A percentile compares a stretch with the other conserved stretches of the same genome.
Evolutionary conservation across 2,113 vertebrate species (phyloP).

Genomic region (Pleuronectes platessa): DNA sequence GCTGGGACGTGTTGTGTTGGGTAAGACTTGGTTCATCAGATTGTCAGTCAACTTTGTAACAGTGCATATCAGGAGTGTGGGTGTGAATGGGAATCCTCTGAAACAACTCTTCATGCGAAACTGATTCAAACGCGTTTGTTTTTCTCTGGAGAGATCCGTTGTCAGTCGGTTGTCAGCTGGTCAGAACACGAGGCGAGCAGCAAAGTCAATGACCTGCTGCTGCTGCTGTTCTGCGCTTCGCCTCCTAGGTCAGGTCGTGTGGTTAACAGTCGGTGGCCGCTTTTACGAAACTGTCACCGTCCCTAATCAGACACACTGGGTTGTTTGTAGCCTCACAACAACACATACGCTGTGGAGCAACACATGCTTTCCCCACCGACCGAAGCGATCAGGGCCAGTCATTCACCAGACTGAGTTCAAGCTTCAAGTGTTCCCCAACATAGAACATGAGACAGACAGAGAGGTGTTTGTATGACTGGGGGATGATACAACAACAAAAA

Average conservation of each 20-base stretch:
- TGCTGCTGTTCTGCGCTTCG: constrained; percentile 5
- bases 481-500: no score
- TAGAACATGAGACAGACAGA: background rate
- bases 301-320: constrained; percentile 31
- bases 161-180: constrained; percentile 3
- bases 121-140: background rate
- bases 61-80: background rate
- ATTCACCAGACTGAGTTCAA: background rate
- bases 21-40: background rate
- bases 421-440: background rate
- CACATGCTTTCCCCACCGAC: background rate
- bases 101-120: background rate
- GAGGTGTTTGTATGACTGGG: background rate
- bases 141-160: background rate
- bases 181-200: background rate
- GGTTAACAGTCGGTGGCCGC: constrained; percentile 10
- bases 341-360: background rate
- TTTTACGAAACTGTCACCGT: constrained; percentile 40
- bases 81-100: background rate
- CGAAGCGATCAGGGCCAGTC: background rate
- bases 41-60: background rate
- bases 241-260: constrained; percentile 35
- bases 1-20: no score
- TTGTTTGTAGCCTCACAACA: background rate
- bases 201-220: constrained; percentile 22